Evolutionary conservation across 1,140 invertebrate species (phyloP).

Genomic region (Acromyrmex echinatior): DNA sequence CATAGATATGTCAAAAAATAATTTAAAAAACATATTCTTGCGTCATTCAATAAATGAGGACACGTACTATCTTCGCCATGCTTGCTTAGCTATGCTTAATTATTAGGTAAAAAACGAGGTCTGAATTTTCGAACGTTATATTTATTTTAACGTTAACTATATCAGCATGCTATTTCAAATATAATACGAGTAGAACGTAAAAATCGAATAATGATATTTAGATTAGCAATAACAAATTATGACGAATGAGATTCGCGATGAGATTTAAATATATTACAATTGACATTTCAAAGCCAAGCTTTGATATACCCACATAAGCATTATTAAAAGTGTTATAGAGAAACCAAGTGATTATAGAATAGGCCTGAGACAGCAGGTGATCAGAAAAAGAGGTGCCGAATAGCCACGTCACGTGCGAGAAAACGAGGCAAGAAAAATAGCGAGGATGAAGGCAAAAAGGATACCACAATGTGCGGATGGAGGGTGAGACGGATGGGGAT

Average conservation of each 20-base stretch:
- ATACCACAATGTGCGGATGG: neutral
- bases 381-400: slow-evolving; percentile 38
- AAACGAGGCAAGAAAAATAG: slow-evolving; percentile 41
- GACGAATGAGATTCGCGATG: too few relatives aligned
- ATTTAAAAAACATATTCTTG: neutral
- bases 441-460: slow-evolving; percentile 35
- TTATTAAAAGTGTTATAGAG: neutral
- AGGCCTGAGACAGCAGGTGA: slow-evolving; percentile 9
- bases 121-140: neutral
- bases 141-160: neutral
- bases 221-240: too few relatives aligned
- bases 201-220: too few relatives aligned
- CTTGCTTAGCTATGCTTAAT: neutral
- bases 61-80: neutral
- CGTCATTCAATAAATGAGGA: neutral
- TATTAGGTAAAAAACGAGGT: neutral
- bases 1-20: neutral
- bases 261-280: neutral
- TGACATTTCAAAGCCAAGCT: neutral
- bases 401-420: slow-evolving; percentile 42
- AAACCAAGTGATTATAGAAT: slow-evolving; percentile 17
- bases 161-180: neutral
- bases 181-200: neutral
- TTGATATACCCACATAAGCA: neutral
- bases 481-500: slow-evolving; percentile 11